phyloP scores from a whole-genome alignment of 2,888 invertebrate genomes.

The Invenusta paracnida region DNA sequence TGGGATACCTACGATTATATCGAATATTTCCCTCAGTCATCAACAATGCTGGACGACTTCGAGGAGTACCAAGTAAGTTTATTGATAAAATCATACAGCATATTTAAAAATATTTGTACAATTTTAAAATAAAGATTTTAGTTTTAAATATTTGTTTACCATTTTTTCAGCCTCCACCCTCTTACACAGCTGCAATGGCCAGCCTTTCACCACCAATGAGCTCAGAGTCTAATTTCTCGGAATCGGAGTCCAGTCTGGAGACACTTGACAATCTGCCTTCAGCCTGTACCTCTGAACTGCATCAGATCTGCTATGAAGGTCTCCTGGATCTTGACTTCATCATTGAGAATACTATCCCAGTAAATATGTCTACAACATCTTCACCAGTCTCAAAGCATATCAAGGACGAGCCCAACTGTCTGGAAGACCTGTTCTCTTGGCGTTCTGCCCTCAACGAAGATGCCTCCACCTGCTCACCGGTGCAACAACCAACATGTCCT shows the following conservation, averaged over 20 bases:
- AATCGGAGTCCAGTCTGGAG: background rate
- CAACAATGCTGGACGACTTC: background rate
- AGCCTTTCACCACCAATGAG: background rate
- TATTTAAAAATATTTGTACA: background rate
- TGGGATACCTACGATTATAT: background rate
- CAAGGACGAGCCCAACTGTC: background rate
- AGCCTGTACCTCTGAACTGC: background rate
- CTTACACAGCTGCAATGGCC: background rate
- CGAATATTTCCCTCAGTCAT: background rate
- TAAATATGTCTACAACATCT: no score
- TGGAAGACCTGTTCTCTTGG: background rate
- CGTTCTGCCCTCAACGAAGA: background rate
- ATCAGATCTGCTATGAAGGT: background rate
- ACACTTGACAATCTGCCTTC: background rate
- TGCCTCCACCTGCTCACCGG: background rate
- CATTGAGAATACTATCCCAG: background rate
- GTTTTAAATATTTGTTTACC: background rate
- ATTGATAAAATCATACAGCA: background rate
- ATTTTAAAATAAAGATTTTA: background rate
- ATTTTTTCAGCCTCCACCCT: background rate
- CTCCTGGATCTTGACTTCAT: slow-evolving; percentile 4
- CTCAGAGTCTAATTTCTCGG: background rate
- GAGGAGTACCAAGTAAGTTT: background rate
- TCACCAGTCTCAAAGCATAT: background rate
- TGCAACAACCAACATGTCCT: no score